phyloP scores from a whole-genome alignment of 2,113 vertebrate species.

The Gallinago media region DNA sequence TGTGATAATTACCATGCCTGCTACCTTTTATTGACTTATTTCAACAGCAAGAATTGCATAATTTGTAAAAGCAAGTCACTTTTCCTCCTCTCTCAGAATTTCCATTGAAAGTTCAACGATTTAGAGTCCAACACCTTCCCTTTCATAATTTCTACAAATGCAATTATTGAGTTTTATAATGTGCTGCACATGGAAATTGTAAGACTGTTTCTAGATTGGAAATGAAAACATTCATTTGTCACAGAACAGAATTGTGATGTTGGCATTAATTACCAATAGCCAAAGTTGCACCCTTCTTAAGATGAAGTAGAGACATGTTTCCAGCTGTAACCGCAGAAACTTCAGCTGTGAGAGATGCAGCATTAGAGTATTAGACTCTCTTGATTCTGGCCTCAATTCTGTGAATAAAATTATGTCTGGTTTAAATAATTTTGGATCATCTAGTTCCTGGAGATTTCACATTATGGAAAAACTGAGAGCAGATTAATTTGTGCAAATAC shows the following conservation, averaged over 20 bases:
- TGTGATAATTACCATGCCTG: neutral
- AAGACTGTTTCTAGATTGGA: neutral
- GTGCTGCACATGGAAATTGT: neutral
- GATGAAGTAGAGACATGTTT: neutral
- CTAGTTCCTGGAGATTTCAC: neutral
- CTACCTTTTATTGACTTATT: neutral
- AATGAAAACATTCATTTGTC: neutral
- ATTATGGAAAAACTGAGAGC: neutral
- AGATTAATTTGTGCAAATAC: neutral
- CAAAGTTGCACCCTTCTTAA: neutral
- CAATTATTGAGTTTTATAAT: neutral
- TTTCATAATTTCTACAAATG: neutral
- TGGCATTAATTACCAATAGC: neutral
- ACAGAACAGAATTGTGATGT: neutral
- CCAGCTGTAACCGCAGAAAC: neutral
- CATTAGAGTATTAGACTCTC: neutral
- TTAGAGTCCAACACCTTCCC: neutral
- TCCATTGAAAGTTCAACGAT: neutral
- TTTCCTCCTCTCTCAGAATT: neutral
- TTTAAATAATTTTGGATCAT: neutral
- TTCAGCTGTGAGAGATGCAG: neutral
- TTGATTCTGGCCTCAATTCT: neutral
- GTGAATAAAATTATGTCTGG: neutral
- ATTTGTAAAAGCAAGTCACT: neutral
- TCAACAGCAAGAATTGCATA: neutral